Base-by-base conservation (phyloP, 2,113 vertebrate genomes). In the Apeltes quadracus region DNA sequence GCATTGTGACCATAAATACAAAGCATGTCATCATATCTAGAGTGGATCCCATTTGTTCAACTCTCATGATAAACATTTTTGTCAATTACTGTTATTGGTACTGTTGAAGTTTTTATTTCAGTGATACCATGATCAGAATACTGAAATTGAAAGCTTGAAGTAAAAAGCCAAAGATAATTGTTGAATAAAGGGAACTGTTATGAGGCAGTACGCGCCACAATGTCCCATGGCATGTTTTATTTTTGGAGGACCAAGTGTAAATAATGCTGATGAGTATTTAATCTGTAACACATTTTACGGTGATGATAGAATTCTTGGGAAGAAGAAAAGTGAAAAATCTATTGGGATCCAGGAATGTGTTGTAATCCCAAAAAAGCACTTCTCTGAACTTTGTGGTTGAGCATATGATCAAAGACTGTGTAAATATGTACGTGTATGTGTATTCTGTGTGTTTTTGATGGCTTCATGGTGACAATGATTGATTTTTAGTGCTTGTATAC, bases 91-190 rank as follows among this genome's bases (percentile, higher is more conserved):
- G 7, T 3, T 62, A 53, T 7, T 64, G 3, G 7, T 18, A 10
- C 12, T 73, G 10, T 57, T 23, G 25, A 61, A 46, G 2, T 44
- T 22, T 51, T 56, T 18, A 1, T 0, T 7, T 51, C 3, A 62
- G 1, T 61, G 5, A 53, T 20, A 48, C 1, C 12, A 34, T 41
- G 13, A 59, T 69, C 6, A 63, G 5, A 62, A 16, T 1, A 44
- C 15, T 36, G 1, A 43, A 67, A 48, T 3, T 43, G 11, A 64
- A 36, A 50, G 4, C 29, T 5, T 62, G 15, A 56, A 34, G 12
- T 9, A 65, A 1, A 46, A 83, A 82, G 64, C 81, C 83, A 87
- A 86, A 86, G 55, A 77, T 39, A 43, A 39, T 29, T 54, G n/a
- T 14, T 56, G 34, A 46, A 70, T 0, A 55, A 85, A 78, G 53